These are phyloP conservation scores for Stictocephala bisonia DNA, from an alignment of 2,888 invertebrate genomes.

Conservation along the genomic window DNA sequence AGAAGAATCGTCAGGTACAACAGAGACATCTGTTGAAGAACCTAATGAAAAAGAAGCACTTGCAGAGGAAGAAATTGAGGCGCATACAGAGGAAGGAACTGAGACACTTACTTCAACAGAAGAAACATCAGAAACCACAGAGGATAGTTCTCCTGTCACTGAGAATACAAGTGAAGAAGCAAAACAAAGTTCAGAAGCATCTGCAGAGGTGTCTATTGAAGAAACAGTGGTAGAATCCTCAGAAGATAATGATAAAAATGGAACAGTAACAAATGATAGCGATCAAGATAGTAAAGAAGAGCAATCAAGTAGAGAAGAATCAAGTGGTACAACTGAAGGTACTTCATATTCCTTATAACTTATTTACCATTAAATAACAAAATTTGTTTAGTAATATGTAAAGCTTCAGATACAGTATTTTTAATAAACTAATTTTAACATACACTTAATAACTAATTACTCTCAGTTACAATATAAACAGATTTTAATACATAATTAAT, in stretches of 20 bases:
- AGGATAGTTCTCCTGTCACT: conserved; percentile 56
- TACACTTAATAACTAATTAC: too few species aligned
- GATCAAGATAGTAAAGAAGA: conserved; percentile 48
- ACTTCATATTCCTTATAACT: too few species aligned
- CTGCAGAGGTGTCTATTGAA: conserved; percentile 56
- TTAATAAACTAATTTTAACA: too few species aligned
- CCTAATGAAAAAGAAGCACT: too few species aligned
- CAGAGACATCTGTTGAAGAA: conserved; percentile 57
- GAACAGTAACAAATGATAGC: conserved; percentile 46
- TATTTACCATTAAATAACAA: too few species aligned
- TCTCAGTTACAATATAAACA: too few species aligned
- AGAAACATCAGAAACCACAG: conserved; percentile 50
- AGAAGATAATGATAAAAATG: conserved; percentile 55
- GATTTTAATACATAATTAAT: too few species aligned
- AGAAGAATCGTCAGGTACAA: too few species aligned
- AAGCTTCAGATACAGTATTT: too few species aligned
- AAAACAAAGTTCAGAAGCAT: conserved; percentile 58
- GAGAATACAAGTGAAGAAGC: conserved; percentile 57
- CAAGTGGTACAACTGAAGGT: too few species aligned
- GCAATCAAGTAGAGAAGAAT: conserved; percentile 15
- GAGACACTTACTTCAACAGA: too few species aligned
- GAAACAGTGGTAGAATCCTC: conserved; percentile 56
- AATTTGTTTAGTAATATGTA: too few species aligned
- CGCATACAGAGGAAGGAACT: conserved; percentile 54
- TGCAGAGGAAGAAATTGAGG: conserved; percentile 52